Evolutionary conservation across 2,113 vertebrate genomes (phyloP).

Genomic region (Peromyscus polionotus): DNA sequence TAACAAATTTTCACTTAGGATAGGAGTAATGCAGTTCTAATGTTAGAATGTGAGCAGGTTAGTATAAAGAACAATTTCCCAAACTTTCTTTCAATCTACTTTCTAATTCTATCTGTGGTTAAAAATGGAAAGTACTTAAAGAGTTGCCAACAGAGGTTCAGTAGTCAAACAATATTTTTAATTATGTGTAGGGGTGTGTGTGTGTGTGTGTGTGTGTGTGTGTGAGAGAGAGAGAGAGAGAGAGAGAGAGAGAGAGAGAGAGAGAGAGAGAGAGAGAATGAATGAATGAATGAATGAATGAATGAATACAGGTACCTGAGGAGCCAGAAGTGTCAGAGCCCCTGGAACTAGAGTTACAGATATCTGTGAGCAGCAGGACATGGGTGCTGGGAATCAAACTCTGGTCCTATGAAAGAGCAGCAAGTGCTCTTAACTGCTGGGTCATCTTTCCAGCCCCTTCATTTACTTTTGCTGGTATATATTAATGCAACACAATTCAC

Average conservation of each 20-base stretch:
- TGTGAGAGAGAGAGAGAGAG: background rate
- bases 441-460: background rate
- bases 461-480: constrained; percentile 36
- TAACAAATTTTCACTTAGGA: background rate
- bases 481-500: constrained; percentile 21
- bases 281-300: background rate
- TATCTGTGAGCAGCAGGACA: background rate
- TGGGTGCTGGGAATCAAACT: background rate
- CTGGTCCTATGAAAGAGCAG: background rate
- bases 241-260: too few relatives aligned
- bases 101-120: background rate
- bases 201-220: background rate
- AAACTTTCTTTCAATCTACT: background rate
- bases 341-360: background rate
- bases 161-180: background rate
- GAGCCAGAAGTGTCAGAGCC: background rate
- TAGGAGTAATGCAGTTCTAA: background rate
- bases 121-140: background rate
- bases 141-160: background rate
- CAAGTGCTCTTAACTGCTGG: background rate
- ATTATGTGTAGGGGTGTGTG: background rate
- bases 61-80: constrained; percentile 27
- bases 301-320: background rate
- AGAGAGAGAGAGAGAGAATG: background rate
- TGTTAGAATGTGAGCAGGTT: constrained; percentile 23